Base-by-base conservation (phyloP, 2,888 invertebrate genomes). In the Spilosoma lubricipeda region DNA sequence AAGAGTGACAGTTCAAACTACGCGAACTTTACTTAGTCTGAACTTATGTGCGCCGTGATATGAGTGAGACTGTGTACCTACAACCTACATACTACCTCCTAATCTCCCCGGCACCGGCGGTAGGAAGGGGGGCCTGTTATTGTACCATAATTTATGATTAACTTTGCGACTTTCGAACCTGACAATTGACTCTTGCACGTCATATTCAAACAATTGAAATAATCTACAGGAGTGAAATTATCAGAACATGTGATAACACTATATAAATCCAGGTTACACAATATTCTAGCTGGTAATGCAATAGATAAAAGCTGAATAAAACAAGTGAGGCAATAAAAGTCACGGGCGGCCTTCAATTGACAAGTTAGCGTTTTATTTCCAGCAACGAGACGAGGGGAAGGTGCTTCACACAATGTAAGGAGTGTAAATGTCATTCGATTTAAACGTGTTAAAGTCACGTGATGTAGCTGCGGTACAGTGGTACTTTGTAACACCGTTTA, bases 1-100 rank as follows among this genome's bases (percentile, higher is more conserved):
- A 56, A 56, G 52, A 56, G 52, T 56, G n/a, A 56, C 52, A 56
- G 52, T 56, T 56, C 52, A 56, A 56, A 56, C 63, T 27, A 63
- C 30, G 63, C 13, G 15, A 67, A 67, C 48, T 67, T 67, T 30
- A 30, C 45, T 48, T 20, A 67, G 48, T 67, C 33, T 33, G 67
- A 67, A 67, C 30, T 67, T 48, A 45, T 67, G 67, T 13, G 67
- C 48, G 45, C 48, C n/a, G 48, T 2, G 48, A 67, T 67, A 33
- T 67, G 33, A 67, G 27, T 27, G 59, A 59, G 59, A 59, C 15
- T 27, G 59, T 27, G 5, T 30, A 30, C 27, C 30, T 15, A 48
- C 48, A 48, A 63, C 63, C 27, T 63, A 63, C 63, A 30, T 30
- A 63, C 30, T 30, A 27, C 63, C 30, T 63, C 63, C 63, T 63